phyloP scores from a whole-genome alignment of 2,888 invertebrate genomes.

The Netelia melanura region DNA sequence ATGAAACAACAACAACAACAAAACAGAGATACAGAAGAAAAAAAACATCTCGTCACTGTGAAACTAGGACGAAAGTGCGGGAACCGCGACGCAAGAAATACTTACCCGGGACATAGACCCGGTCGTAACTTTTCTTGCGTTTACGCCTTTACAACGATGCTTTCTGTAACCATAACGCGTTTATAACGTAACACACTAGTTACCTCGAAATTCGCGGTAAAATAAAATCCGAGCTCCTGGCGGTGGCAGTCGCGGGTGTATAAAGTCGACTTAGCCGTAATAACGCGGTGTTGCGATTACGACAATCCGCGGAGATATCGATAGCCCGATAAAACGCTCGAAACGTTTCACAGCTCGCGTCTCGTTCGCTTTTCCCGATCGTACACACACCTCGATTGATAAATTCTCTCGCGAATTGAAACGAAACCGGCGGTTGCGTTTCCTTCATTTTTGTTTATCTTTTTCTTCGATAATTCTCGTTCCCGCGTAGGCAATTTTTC shows the following conservation, averaged over 20 bases:
- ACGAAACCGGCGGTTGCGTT: not conserved
- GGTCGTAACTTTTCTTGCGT: slow-evolving; percentile 66
- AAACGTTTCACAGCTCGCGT: slow-evolving; percentile 30
- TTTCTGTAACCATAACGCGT: slow-evolving; percentile 49
- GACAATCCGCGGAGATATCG: slow-evolving; percentile 58
- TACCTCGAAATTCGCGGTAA: not conserved
- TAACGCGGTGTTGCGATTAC: slow-evolving; percentile 55
- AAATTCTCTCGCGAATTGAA: slow-evolving; percentile 55
- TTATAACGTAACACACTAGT: slow-evolving; percentile 46
- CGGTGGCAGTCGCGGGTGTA: slow-evolving; percentile 38
- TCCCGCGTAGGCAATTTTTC: slow-evolving; percentile 38
- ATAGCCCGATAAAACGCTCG: slow-evolving; percentile 51
- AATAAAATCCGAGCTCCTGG: slow-evolving; percentile 38
- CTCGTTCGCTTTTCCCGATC: slow-evolving; percentile 46
- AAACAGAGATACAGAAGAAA: not conserved
- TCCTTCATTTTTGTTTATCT: not conserved
- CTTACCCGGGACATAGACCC: slow-evolving; percentile 36
- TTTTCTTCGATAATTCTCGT: slow-evolving; percentile 43
- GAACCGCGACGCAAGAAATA: slow-evolving; percentile 61
- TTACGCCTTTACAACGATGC: slow-evolving; percentile 6
- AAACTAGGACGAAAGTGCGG: slow-evolving; percentile 74
- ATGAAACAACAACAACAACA: not conserved
- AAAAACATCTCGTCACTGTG: slow-evolving; percentile 41
- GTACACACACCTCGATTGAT: slow-evolving; percentile 33
- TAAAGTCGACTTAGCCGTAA: not conserved